A percentile compares a stretch with the other conserved stretches of the same genome.
phyloP scores from a whole-genome alignment of 1,140 invertebrate species.

The Heliconius melpomene region DNA sequence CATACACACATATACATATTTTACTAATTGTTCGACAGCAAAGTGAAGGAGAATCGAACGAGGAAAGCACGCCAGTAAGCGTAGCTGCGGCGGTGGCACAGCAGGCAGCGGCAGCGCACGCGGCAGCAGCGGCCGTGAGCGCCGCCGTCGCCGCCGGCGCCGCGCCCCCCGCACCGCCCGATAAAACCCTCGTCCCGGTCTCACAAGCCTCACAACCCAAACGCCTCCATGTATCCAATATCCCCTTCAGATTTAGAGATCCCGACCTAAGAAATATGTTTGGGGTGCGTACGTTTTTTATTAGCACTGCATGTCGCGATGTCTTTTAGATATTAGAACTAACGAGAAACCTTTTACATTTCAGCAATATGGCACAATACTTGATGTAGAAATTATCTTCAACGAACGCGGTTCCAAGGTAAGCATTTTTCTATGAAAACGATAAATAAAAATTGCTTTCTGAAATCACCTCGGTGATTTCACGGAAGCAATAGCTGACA shows the following conservation, averaged over 20 bases:
- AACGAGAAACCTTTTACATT: conserved; percentile 81
- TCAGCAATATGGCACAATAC: conserved; percentile 98
- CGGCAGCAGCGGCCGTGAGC: conserved; percentile 83
- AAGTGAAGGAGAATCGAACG: conserved; percentile 70
- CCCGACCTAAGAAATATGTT: conserved; percentile 98
- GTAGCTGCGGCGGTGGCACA: conserved; percentile 83
- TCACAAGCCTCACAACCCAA: conserved; percentile 86
- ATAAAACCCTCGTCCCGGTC: conserved; percentile 71
- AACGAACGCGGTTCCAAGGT: conserved; percentile 99
- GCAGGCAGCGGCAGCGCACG: conserved; percentile 86
- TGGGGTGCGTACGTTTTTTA: conserved; percentile 88
- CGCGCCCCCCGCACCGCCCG: conserved; percentile 69
- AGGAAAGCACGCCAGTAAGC: conserved; percentile 65
- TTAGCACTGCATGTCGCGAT: conserved; percentile 57
- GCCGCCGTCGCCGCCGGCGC: conserved; percentile 84
- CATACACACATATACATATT: not conserved
- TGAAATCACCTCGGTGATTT: conserved; percentile 52
- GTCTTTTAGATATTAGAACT: conserved; percentile 47
- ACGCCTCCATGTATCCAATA: conserved; percentile 97
- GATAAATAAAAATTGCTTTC: conserved; percentile 50
- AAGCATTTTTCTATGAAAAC: conserved; percentile 78
- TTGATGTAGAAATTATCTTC: conserved; percentile 99
- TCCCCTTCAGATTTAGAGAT: conserved; percentile 99
- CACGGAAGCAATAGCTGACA: conserved; percentile 39
- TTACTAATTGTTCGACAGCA: conserved; percentile 58